A percentile compares a stretch with the other conserved stretches of the same genome.
These are phyloP conservation scores for Caenorhabditis doughertyi DNA, from an alignment of 2,888 invertebrate genomes.

Conservation along the genomic window DNA sequence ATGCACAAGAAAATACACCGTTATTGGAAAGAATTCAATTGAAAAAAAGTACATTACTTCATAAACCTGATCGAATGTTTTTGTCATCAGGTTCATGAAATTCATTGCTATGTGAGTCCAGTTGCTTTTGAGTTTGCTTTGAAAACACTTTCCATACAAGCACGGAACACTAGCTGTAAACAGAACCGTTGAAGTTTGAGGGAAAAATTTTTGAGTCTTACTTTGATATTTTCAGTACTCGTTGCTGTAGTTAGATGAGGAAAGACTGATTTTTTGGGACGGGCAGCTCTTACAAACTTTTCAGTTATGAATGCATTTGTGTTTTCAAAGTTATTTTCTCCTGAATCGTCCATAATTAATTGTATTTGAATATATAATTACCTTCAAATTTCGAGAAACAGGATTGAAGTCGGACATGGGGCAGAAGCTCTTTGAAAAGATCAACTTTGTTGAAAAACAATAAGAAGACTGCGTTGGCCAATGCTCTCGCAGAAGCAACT, in stretches of 20 bases:
- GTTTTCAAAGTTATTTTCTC: constrained; percentile 31
- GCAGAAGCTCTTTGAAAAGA: constrained; percentile 54
- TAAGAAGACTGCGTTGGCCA: constrained; percentile 55
- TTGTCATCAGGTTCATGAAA: background rate
- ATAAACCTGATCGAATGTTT: no score
- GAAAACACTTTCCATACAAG: constrained; percentile 66
- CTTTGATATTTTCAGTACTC: constrained; percentile 60
- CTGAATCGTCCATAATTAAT: constrained; percentile 6
- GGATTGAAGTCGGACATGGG: background rate
- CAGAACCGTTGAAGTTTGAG: background rate
- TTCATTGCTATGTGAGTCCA: constrained; percentile 50
- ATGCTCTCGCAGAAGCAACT: constrained; percentile 7
- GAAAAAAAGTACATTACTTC: no score
- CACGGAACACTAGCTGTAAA: constrained; percentile 62
- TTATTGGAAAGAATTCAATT: no score
- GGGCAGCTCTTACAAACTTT: constrained; percentile 47
- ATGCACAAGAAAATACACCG: no score
- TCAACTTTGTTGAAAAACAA: constrained; percentile 67
- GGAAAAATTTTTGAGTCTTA: background rate
- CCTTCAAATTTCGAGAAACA: constrained; percentile 58
- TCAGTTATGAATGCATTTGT: constrained; percentile 43
- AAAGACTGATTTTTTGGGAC: constrained; percentile 42
- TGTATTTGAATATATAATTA: background rate
- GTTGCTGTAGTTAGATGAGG: constrained; percentile 66
- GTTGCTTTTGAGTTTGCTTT: constrained; percentile 65